Evolutionary conservation across 1,140 invertebrate species (phyloP).

Genomic region (Nasonia longicornis): DNA sequence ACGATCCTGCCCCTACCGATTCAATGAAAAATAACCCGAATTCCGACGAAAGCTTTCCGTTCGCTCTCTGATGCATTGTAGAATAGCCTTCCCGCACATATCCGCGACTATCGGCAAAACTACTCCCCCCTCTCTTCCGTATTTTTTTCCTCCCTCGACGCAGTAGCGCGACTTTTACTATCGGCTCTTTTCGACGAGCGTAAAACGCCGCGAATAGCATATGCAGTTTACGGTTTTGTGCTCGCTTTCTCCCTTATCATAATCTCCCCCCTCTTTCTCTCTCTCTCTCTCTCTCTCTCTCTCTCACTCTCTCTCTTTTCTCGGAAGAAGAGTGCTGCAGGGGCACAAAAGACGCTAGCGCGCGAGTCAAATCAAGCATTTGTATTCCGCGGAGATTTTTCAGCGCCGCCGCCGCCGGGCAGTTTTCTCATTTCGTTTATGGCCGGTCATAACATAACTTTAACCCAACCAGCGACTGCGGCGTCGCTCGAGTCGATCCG

Average conservation of each 20-base stretch:
- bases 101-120: conserved; percentile 21
- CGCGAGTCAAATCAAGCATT: conserved; percentile 62
- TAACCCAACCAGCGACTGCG: conserved; percentile 29
- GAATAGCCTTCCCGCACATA: conserved; percentile 1
- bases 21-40: conserved; percentile 1
- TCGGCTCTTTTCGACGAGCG: conserved; percentile 26
- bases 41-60: neutral
- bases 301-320: neutral
- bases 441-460: conserved; percentile 63
- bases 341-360: conserved; percentile 41
- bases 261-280: conserved; percentile 28
- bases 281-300: neutral
- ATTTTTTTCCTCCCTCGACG: neutral
- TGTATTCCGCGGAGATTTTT: conserved; percentile 67
- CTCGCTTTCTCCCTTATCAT: conserved; percentile 40
- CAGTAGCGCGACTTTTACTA: conserved; percentile 29
- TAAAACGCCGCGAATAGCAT: conserved; percentile 35
- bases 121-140: neutral
- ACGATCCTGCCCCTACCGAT: neutral
- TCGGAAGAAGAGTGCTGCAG: neutral
- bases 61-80: neutral
- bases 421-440: conserved; percentile 68
- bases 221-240: conserved; percentile 40
- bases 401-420: conserved; percentile 56
- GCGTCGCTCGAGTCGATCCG: neutral